Evolutionary conservation across 64 coral and sea anemone species (phyloP).

Genomic region (Actinia equina): DNA sequence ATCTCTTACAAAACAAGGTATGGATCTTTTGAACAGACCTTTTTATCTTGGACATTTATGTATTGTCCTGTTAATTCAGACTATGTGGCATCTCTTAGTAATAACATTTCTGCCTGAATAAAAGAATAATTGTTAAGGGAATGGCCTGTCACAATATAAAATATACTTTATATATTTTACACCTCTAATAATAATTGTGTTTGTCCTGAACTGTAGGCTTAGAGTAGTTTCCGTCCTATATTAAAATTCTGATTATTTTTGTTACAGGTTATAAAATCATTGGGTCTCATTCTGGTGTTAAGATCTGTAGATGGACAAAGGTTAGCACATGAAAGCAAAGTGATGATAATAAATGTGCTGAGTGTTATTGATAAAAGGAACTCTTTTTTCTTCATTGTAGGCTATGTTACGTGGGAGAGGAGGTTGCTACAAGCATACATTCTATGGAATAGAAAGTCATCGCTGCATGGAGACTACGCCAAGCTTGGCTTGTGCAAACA

Average conservation of each 20-base stretch:
- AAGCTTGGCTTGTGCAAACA: conserved; percentile 97
- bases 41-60: background rate
- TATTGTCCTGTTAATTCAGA: too few relatives aligned
- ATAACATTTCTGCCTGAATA: background rate
- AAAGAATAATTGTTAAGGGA: background rate
- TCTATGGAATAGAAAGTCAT: conserved; percentile 99
- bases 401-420: conserved; percentile 95
- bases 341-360: too few relatives aligned
- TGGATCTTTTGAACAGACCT: background rate
- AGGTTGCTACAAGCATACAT: conserved; percentile 98
- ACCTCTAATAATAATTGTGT: too few relatives aligned
- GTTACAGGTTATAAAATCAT: conserved; percentile 84
- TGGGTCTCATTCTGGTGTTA: conserved; percentile 96
- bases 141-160: background rate
- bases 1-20: conserved; percentile 98
- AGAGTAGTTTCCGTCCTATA: too few relatives aligned
- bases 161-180: too few relatives aligned
- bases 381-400: conserved; percentile 5
- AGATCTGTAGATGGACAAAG: conserved; percentile 98
- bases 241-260: background rate
- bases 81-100: too few relatives aligned
- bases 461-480: conserved; percentile 98
- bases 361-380: too few relatives aligned
- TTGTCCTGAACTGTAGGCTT: too few relatives aligned
- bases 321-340: conserved; percentile 26